Evolutionary conservation across 1,140 invertebrate genomes (phyloP).

Genomic region (Drosophila takahashii): DNA sequence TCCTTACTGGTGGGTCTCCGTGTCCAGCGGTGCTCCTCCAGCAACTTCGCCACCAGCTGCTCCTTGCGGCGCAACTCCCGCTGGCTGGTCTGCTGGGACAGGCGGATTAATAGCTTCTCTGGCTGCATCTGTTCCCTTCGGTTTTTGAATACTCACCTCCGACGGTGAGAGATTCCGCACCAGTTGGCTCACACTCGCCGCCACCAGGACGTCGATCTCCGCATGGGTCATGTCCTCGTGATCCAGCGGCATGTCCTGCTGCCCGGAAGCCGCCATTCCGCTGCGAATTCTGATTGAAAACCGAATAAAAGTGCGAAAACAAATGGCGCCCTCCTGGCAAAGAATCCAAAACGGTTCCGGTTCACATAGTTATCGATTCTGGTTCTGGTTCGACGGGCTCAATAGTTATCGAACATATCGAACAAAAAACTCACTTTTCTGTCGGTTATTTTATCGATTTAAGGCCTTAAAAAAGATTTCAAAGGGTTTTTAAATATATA

Average conservation of each 20-base stretch:
- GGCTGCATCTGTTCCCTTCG: neutral
- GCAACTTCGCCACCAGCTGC: constrained; percentile 44
- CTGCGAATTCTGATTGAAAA: neutral
- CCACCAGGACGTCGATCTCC: constrained; percentile 26
- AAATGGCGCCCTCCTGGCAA: neutral
- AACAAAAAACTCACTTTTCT: no score
- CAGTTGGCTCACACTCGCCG: constrained; percentile 51
- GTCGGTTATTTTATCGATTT: no score
- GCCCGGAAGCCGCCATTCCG: neutral
- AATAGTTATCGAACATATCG: no score
- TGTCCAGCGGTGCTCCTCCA: constrained; percentile 50
- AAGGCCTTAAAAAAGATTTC: no score
- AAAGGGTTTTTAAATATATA: no score
- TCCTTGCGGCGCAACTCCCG: constrained; percentile 35
- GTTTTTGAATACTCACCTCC: constrained; percentile 34
- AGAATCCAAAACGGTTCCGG: neutral
- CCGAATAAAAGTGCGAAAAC: neutral
- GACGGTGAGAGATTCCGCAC: constrained; percentile 48
- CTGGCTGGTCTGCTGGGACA: constrained; percentile 11
- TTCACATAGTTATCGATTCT: neutral
- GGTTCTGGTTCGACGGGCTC: neutral
- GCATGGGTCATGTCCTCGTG: neutral
- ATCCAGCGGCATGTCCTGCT: neutral
- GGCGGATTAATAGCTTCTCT: neutral
- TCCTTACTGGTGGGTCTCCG: constrained; percentile 53